These are phyloP conservation scores for Agrypnus murinus DNA, from an alignment of 2,888 invertebrate species.

Conservation along the genomic window DNA sequence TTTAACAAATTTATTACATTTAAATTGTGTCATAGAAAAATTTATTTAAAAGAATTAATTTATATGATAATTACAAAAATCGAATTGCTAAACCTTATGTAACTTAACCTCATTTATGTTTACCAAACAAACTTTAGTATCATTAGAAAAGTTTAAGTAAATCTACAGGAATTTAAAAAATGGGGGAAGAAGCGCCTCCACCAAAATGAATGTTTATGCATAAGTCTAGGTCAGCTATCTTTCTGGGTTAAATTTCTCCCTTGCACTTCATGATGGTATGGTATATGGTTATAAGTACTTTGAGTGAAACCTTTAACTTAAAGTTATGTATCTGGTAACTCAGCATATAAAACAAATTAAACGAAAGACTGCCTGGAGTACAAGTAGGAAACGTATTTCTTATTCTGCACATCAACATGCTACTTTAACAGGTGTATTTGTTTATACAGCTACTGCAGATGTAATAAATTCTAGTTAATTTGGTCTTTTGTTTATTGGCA, in stretches of 20 bases:
- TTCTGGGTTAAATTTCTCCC: neutral
- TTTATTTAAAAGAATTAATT: too few relatives aligned
- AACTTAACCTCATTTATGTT: too few relatives aligned
- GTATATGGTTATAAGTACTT: constrained; percentile 8
- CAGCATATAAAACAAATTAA: constrained; percentile 34
- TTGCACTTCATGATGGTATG: constrained; percentile 14
- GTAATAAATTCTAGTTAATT: too few relatives aligned
- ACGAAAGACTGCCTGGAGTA: constrained; percentile 28
- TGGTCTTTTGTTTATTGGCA: too few relatives aligned
- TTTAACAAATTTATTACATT: too few relatives aligned
- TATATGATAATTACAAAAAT: too few relatives aligned
- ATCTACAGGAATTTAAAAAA: too few relatives aligned
- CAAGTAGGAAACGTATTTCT: constrained; percentile 22
- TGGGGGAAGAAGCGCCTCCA: constrained; percentile 6
- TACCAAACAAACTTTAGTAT: too few relatives aligned
- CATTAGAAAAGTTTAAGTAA: too few relatives aligned
- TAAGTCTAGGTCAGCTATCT: neutral
- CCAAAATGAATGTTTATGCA: neutral
- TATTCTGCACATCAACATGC: constrained; percentile 18
- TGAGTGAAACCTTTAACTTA: constrained; percentile 32
- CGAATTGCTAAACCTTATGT: too few relatives aligned
- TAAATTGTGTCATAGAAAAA: too few relatives aligned
- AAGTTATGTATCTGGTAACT: constrained; percentile 11
- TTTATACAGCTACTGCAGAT: too few relatives aligned
- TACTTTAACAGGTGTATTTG: constrained; percentile 13